Base-by-base conservation (phyloP, 2,113 vertebrate genomes). In the Nannospalax galili region DNA sequence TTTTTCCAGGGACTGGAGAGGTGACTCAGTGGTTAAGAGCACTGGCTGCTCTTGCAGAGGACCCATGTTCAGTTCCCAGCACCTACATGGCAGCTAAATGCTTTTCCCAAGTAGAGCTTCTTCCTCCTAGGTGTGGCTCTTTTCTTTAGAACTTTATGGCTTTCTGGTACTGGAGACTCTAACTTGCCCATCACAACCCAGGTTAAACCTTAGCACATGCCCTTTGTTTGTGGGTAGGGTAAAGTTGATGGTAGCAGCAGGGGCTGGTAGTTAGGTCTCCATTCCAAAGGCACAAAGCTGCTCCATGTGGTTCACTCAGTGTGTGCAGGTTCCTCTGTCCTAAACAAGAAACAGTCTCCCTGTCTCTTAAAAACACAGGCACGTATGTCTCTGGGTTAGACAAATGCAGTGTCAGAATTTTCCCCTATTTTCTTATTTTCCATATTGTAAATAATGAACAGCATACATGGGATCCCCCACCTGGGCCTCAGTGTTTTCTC, bases 141-240 rank as follows among this genome's bases (percentile, higher is more conserved):
- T 37, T 8, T 60, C 60, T 92, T 65, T 4, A 62, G 94, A 12
- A 20, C 35, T 70, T 4, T 75, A 64, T n/a, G 58, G 79, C 22
- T 77, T 87, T 92, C 75, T 73, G 70, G 79, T 69, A 45, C 82
- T 82, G 37, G 60, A 84, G 82, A 70, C 79, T 84, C 15, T 19
- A 28, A n/a, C 84, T 85, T 64, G 70, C 37, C 84, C 24, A 3
- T 42, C 4, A 4, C 62, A 87, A 30, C 7, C 17, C 52, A 80
- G 42, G n/a, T 87, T 89, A 77, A 75, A 40, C 58, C 70, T 81
- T 87, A 64, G 45, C 86, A 40, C 37, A 1, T 70, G 82, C n/a
- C 52, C 7, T 78, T 37, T 79, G 79, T 70, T 64, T n/a, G 42
- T 58, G 60, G 45, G n/a, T 69, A 32, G 48, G 62, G 82, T 88